These are phyloP conservation scores for Didymodactylos carnosus DNA, from an alignment of 2,888 invertebrate species.

Conservation along the genomic window DNA sequence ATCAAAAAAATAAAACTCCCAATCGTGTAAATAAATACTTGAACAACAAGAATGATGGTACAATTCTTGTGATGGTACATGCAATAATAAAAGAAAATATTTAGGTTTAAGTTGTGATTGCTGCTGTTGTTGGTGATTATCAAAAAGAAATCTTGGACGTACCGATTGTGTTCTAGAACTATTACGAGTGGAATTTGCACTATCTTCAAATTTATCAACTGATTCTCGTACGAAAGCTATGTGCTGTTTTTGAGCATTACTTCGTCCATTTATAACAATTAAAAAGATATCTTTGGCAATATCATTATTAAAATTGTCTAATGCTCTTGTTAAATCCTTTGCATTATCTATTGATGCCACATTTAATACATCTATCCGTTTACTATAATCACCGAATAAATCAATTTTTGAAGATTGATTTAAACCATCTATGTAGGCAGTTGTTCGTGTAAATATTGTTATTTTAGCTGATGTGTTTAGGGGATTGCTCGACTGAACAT, in stretches of 20 bases:
- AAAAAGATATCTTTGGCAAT: not conserved
- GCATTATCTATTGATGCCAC: no score
- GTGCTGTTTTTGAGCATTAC: not conserved
- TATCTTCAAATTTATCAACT: not conserved
- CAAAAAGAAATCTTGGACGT: no score
- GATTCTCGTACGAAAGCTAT: not conserved
- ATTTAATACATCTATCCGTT: no score
- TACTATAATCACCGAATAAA: no score
- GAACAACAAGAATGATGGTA: not conserved
- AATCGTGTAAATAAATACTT: not conserved
- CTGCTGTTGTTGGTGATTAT: no score
- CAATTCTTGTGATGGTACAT: not conserved
- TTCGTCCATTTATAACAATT: not conserved
- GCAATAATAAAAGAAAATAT: not conserved
- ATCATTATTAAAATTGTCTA: not conserved
- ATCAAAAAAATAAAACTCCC: not conserved
- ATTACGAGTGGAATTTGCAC: not conserved
- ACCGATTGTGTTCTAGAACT: no score
- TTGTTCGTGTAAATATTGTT: no score
- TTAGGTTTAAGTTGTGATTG: not conserved
- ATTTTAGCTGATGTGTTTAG: no score
- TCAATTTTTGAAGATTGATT: no score
- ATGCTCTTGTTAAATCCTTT: no score
- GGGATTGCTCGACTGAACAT: no score
- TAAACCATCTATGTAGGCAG: no score